Evolutionary conservation across 2,888 invertebrate species (phyloP).

Genomic region (Phortica magna): DNA sequence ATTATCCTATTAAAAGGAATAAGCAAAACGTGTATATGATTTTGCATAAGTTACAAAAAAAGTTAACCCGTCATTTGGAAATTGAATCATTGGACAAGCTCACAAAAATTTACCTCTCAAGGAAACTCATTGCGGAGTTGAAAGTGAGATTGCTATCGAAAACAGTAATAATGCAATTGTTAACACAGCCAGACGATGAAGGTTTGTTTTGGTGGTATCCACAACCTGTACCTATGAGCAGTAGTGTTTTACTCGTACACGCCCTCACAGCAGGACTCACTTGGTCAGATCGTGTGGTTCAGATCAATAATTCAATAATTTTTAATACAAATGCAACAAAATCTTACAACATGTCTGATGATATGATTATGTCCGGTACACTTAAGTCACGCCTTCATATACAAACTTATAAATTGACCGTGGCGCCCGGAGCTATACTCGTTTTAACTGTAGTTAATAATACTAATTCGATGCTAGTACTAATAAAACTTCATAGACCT

Average conservation of each 20-base stretch:
- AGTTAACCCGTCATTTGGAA: conserved; percentile 11
- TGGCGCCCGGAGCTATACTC: conserved; percentile 29
- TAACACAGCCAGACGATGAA: conserved; percentile 38
- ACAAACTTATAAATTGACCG: conserved; percentile 34
- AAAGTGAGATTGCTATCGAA: neutral
- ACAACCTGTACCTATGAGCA: conserved; percentile 36
- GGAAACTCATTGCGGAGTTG: conserved; percentile 24
- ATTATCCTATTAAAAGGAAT: neutral
- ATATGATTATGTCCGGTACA: conserved; percentile 33
- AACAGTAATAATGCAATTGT: conserved; percentile 35
- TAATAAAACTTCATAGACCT: conserved; percentile 29
- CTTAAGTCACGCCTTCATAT: conserved; percentile 4
- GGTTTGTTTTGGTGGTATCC: conserved; percentile 51
- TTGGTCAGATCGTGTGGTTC: neutral
- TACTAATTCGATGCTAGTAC: conserved; percentile 31
- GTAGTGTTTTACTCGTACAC: conserved; percentile 33
- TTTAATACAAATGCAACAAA: conserved; percentile 30
- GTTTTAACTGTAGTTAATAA: conserved; percentile 38
- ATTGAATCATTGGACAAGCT: conserved; percentile 24
- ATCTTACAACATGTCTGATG: neutral
- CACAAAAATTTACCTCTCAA: conserved; percentile 1
- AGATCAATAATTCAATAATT: conserved; percentile 18
- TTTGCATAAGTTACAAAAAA: neutral
- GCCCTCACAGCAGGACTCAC: neutral
- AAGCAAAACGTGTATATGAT: conserved; percentile 32